Evolutionary conservation across 1,140 invertebrate species (phyloP).

Genomic region (Drosophila pectinifera): DNA sequence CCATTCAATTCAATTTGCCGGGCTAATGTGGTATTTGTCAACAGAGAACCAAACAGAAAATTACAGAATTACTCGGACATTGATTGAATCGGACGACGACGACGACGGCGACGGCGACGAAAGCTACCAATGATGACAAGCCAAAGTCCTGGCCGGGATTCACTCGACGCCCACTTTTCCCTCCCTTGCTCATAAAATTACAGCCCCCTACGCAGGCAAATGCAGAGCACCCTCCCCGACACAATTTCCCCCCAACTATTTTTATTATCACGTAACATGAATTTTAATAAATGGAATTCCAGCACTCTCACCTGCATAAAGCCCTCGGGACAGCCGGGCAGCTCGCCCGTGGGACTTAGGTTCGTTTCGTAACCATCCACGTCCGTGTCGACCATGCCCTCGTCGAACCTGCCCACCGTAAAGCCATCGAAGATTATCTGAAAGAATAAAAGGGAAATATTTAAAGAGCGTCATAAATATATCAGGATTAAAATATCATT

Average conservation of each 20-base stretch:
- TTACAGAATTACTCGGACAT: constrained; percentile 82
- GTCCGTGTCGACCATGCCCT: constrained; percentile 84
- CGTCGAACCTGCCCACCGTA: constrained; percentile 91
- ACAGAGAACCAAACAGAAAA: constrained; percentile 74
- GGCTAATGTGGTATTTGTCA: constrained; percentile 82
- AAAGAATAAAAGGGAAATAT: constrained; percentile 45
- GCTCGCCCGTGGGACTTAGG: constrained; percentile 79
- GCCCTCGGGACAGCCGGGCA: constrained; percentile 92
- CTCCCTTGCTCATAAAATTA: constrained; percentile 64
- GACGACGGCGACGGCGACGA: constrained; percentile 34
- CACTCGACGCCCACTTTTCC: background rate
- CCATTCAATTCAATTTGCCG: constrained; percentile 80
- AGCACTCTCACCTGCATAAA: constrained; percentile 88
- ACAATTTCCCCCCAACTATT: constrained; percentile 37
- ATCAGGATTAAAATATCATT: background rate
- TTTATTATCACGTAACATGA: constrained; percentile 70
- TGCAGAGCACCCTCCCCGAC: constrained; percentile 68
- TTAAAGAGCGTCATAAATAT: background rate
- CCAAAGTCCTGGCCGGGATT: constrained; percentile 36
- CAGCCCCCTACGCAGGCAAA: constrained; percentile 52
- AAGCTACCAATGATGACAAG: constrained; percentile 49
- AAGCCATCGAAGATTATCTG: constrained; percentile 93
- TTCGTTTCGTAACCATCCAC: constrained; percentile 82
- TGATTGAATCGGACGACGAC: constrained; percentile 75
- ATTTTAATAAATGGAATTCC: constrained; percentile 77